Evolutionary conservation across 2,888 invertebrate genomes (phyloP).

Genomic region (Tiliacea citrago): DNA sequence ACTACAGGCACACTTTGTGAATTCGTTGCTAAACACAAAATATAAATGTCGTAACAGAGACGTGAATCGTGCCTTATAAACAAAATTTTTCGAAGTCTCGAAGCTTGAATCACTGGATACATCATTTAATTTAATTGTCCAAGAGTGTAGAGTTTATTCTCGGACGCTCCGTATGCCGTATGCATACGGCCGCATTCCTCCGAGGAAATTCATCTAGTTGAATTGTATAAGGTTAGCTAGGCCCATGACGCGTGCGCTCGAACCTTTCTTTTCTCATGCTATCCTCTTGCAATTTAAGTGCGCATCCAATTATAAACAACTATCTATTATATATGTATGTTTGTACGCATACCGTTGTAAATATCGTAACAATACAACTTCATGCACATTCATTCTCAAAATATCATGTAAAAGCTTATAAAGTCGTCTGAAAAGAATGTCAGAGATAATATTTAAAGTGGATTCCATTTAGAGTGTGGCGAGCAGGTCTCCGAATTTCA

Average conservation of each 20-base stretch:
- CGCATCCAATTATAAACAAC: constrained; percentile 39
- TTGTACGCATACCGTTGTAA: background rate
- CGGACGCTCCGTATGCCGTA: constrained; percentile 58
- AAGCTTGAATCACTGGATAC: constrained; percentile 57
- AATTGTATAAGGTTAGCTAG: constrained; percentile 59
- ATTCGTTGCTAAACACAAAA: constrained; percentile 18
- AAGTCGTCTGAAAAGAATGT: constrained; percentile 81
- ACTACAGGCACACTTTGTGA: background rate
- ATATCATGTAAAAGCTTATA: constrained; percentile 71
- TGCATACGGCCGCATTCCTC: constrained; percentile 65
- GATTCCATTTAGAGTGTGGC: constrained; percentile 86
- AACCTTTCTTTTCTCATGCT: constrained; percentile 60
- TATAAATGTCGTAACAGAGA: constrained; percentile 38
- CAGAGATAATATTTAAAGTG: constrained; percentile 83
- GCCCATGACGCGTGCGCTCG: constrained; percentile 43
- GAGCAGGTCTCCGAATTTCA: constrained; percentile 86
- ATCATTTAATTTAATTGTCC: constrained; percentile 60
- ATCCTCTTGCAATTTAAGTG: constrained; percentile 37
- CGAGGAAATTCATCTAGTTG: constrained; percentile 67
- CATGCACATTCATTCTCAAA: constrained; percentile 49
- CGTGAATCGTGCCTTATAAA: constrained; percentile 40
- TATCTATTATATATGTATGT: constrained; percentile 60
- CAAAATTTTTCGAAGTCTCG: constrained; percentile 48
- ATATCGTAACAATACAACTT: constrained; percentile 49
- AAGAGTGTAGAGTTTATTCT: constrained; percentile 60